Evolutionary conservation across 92 coral and sea anemone genomes (phyloP).

Genomic region (Montipora capitata): DNA sequence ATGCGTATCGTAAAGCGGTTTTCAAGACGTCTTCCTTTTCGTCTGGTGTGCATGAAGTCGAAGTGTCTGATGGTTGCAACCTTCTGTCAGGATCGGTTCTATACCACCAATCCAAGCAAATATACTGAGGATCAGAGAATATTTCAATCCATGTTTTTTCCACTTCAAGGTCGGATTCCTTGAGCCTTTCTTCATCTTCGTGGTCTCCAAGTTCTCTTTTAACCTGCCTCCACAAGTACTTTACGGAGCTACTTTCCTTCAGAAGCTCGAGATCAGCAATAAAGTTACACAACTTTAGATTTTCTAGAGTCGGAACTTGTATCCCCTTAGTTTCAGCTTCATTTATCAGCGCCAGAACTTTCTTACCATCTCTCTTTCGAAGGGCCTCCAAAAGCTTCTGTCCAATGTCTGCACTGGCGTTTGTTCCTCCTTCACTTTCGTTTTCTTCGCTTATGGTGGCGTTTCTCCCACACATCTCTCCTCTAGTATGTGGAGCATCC

Average conservation of each 20-base stretch:
- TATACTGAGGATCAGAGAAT: slow-evolving; percentile 35
- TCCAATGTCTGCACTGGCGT: no score
- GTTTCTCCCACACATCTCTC: not conserved
- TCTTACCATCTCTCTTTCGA: not conserved
- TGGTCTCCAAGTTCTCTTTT: not conserved
- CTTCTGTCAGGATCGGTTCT: not conserved
- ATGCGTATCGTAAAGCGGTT: slow-evolving; percentile 6
- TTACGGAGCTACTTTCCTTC: not conserved
- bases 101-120: slow-evolving; percentile 27
- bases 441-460: not conserved
- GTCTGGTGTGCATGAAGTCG: not conserved
- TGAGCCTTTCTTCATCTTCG: not conserved
- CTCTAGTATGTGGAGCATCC: not conserved
- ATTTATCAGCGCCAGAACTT: slow-evolving; percentile 23
- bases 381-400: slow-evolving; percentile 7
- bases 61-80: not conserved
- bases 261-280: not conserved
- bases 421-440: no score
- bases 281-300: not conserved
- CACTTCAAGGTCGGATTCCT: not conserved
- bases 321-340: not conserved
- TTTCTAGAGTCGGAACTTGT: slow-evolving; percentile 2
- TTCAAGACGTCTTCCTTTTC: slow-evolving; percentile 13
- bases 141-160: slow-evolving; percentile 27
- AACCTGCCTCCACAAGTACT: not conserved